Evolutionary conservation across 2,113 vertebrate genomes (phyloP).

Genomic region (Lampris megalopsis): DNA sequence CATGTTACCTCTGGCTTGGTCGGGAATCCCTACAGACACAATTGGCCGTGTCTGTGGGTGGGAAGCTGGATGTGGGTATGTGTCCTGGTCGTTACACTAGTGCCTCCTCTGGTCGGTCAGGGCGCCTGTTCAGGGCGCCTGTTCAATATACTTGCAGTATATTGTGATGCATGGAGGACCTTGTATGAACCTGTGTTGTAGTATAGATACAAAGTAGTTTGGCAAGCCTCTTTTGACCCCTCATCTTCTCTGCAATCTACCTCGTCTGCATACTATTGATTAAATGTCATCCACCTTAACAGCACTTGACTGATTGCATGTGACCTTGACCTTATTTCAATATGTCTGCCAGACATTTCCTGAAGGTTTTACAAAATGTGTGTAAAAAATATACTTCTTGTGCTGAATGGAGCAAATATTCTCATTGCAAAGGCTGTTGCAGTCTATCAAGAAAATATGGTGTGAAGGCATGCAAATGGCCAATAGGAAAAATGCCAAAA

Average conservation of each 20-base stretch:
- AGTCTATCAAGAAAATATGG: background rate
- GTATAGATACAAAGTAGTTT: background rate
- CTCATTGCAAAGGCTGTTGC: background rate
- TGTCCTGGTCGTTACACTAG: no score
- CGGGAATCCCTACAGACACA: no score
- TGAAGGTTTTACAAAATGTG: background rate
- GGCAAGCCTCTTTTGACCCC: background rate
- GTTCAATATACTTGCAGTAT: background rate
- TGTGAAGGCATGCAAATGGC: background rate
- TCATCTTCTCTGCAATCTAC: background rate
- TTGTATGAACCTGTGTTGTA: no score
- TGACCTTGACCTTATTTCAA: background rate
- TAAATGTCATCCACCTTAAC: background rate
- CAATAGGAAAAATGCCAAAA: background rate
- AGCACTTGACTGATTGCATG: background rate
- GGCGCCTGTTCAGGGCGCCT: no score
- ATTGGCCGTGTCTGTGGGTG: no score
- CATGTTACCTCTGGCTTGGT: no score
- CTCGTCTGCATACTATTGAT: constrained; percentile 3
- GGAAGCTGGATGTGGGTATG: no score
- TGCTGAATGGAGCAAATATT: background rate
- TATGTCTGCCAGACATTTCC: background rate
- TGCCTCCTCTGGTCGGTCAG: no score
- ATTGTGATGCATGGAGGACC: background rate
- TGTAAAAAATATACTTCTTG: background rate